Evolutionary conservation across 2,888 invertebrate genomes (phyloP).

Genomic region (Polyploca ridens): DNA sequence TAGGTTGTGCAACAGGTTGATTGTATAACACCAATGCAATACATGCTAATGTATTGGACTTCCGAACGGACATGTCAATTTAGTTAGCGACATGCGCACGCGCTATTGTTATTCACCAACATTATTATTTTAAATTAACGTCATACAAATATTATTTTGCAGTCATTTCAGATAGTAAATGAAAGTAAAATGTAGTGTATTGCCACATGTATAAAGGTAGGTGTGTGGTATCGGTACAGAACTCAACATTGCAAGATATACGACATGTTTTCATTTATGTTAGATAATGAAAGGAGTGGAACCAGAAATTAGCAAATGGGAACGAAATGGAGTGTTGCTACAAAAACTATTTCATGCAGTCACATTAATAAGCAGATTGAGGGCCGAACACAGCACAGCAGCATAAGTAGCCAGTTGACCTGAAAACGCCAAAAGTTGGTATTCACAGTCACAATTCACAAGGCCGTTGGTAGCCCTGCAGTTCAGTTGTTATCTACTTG

Average conservation of each 20-base stretch:
- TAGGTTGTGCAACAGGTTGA: slow-evolving; percentile 56
- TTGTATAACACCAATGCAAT: slow-evolving; percentile 71
- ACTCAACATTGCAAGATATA: too few species aligned
- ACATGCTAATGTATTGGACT: slow-evolving; percentile 70
- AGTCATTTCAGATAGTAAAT: neutral
- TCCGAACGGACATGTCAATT: slow-evolving; percentile 75
- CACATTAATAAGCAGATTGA: slow-evolving; percentile 6
- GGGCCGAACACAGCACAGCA: neutral
- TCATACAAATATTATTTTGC: neutral
- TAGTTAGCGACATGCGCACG: slow-evolving; percentile 42
- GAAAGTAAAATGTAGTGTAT: slow-evolving; percentile 15
- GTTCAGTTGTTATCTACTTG: neutral
- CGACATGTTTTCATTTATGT: too few species aligned
- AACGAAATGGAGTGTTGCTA: slow-evolving; percentile 52
- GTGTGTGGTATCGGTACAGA: neutral
- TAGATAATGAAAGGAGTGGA: slow-evolving; percentile 31
- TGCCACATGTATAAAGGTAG: too few species aligned
- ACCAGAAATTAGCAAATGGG: slow-evolving; percentile 66
- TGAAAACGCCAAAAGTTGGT: slow-evolving; percentile 21
- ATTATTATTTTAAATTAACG: neutral
- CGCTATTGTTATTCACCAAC: neutral
- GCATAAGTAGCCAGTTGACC: slow-evolving; percentile 19
- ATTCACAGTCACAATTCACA: slow-evolving; percentile 14
- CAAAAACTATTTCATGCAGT: slow-evolving; percentile 38
- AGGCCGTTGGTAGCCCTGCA: slow-evolving; percentile 9